Percentiles rank a stretch among this genome's conserved stretches.
These are phyloP conservation scores for Sipha maydis DNA, from an alignment of 2,888 invertebrate species.

Conservation along the genomic window DNA sequence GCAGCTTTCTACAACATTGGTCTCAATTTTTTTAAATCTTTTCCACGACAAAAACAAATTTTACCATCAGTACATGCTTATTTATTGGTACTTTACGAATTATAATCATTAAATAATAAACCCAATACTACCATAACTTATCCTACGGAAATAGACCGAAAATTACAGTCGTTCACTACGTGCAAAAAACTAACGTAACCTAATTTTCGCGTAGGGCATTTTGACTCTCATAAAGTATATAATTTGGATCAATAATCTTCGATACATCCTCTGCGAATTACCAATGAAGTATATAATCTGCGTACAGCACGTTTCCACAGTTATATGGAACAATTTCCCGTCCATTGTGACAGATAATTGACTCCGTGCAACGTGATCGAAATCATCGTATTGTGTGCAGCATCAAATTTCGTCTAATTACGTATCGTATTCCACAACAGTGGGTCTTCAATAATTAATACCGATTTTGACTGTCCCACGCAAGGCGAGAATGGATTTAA, in stretches of 20 bases:
- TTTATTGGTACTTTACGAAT: conserved; percentile 13
- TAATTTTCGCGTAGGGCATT: conserved; percentile 4
- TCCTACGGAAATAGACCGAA: conserved; percentile 33
- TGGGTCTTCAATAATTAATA: not conserved
- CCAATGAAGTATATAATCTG: conserved; percentile 24
- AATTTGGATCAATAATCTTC: conserved; percentile 46
- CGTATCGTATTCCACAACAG: conserved; percentile 23
- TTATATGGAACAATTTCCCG: not conserved
- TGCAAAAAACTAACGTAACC: conserved; percentile 31
- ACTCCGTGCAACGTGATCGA: not conserved
- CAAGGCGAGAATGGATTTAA: not conserved
- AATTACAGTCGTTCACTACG: conserved; percentile 28
- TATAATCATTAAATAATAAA: conserved; percentile 19
- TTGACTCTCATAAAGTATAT: not conserved
- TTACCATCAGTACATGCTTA: not conserved
- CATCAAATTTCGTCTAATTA: conserved; percentile 23
- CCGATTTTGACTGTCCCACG: not conserved
- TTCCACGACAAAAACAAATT: not conserved
- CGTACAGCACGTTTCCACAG: conserved; percentile 14
- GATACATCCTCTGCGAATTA: conserved; percentile 27
- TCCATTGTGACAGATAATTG: conserved; percentile 22
- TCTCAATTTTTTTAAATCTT: not conserved
- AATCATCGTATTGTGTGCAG: conserved; percentile 5
- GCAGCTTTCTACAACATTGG: not conserved
- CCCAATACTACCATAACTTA: not conserved